Evolutionary conservation across 1,140 invertebrate species (phyloP).

Genomic region (Neodiprion virginianus): DNA sequence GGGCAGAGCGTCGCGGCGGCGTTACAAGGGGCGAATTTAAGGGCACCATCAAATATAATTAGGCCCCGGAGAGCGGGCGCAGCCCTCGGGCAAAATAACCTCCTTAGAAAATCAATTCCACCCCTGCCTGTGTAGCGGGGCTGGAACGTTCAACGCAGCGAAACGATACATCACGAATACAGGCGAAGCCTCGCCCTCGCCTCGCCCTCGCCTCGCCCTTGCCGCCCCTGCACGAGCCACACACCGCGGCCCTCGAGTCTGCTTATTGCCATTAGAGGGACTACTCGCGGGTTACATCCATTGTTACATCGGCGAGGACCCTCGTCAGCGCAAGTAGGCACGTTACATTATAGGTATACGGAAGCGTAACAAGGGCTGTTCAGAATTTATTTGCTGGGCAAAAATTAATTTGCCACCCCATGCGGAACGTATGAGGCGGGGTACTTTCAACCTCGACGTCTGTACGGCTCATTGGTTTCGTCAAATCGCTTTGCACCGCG

Average conservation of each 20-base stretch:
- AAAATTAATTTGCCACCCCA: constrained; percentile 52
- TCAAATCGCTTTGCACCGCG: background rate
- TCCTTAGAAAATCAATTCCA: background rate
- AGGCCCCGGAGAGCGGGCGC: background rate
- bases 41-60: constrained; percentile 2
- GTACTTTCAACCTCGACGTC: background rate
- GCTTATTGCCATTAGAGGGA: constrained; percentile 43
- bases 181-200: too few relatives aligned
- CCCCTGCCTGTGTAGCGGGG: background rate
- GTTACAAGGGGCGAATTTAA: background rate
- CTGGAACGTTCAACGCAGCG: background rate
- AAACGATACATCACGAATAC: constrained; percentile 3
- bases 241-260: background rate
- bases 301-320: constrained; percentile 49
- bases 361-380: constrained; percentile 42
- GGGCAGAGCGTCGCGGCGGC: too few relatives aligned
- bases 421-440: background rate
- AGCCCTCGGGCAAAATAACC: background rate
- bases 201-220: too few relatives aligned
- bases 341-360: constrained; percentile 48
- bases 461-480: background rate
- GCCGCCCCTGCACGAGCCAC: background rate
- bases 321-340: constrained; percentile 40
- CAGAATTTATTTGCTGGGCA: constrained; percentile 52
- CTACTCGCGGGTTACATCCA: constrained; percentile 32